Percentiles rank a stretch among this genome's conserved stretches.
phyloP scores from a whole-genome alignment of 2,797 vertebrate genomes.

The Alectoris magna region DNA sequence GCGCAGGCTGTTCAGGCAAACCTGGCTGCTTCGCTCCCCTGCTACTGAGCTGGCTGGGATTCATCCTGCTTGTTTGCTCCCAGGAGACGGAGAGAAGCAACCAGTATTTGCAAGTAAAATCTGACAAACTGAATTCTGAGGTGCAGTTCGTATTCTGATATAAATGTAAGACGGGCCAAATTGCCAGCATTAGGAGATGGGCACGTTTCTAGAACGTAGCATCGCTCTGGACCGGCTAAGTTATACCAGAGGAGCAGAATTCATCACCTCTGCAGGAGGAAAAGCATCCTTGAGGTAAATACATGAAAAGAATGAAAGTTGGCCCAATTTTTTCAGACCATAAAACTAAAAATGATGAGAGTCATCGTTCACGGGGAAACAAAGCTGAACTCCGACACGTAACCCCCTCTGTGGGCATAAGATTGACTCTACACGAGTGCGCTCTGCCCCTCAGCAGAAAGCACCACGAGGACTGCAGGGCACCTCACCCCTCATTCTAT shows the following conservation, averaged over 20 bases:
- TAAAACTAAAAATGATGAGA: background rate
- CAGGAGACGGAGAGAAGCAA: background rate
- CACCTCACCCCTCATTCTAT: background rate
- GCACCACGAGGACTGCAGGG: background rate
- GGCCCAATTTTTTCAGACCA: background rate
- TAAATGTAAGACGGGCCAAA: background rate
- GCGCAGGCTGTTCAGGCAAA: constrained; percentile 7
- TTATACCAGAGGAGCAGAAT: constrained; percentile 4
- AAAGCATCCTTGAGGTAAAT: background rate
- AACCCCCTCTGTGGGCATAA: background rate
- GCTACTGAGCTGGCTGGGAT: background rate
- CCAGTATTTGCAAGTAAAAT: constrained; percentile 11
- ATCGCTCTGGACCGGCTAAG: background rate
- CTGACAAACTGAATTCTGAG: background rate
- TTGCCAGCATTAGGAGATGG: constrained; percentile 36
- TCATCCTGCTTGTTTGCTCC: background rate
- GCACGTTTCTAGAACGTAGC: background rate
- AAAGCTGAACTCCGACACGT: background rate
- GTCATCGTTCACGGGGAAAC: accelerated
- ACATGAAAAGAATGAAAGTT: background rate
- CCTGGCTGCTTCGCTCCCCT: background rate
- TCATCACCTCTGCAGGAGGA: background rate
- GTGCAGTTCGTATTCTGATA: background rate
- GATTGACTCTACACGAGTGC: background rate
- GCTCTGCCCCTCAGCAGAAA: background rate